Base-by-base conservation (phyloP, 2,797 vertebrate genomes). In the Hybognathus amarus region DNA sequence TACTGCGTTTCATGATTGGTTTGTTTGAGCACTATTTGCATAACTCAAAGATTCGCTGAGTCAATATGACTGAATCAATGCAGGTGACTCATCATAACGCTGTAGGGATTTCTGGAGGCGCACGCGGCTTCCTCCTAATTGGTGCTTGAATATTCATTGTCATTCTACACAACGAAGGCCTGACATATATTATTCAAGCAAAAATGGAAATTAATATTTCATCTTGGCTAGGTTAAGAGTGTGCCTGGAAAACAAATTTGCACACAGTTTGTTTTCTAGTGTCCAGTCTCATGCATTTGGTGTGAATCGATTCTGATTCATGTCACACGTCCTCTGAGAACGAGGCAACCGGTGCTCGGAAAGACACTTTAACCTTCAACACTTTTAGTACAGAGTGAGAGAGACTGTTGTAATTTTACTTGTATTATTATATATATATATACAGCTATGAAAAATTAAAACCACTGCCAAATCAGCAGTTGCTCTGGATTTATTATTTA, bases 311-410 rank as follows among this genome's bases (percentile, higher is more conserved):
- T 54, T 76, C 40, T 6, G 18, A 83, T 79, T 78, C 64, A n/a
- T 30, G 9, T 59, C 50, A 79, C 42, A 36, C 4, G 0, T 42
- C 54, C 54, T 63, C 61, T 30, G 6, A 30, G 24, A 61, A 27
- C 15, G 59, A 63, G 24, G 13, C 33, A 1, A 15, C 4, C 17
- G 12, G 30, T 15, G n/a, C 56, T 70, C 38, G 68, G 5, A 64
- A 47, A 56, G 38, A 33, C 80, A 82, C 77, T 73, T 54, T 87
- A 82, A 91, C 79, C 86, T 89, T 90, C 76, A 87, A 83, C 42
- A 78, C 56, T 47, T 56, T 68, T 84, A 78, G 85, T 84, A 74
- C 24, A 50, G 47, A 66, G 59, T n/a, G 47, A 73, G n/a, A 10
- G 17, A 56, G 54, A n/a, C 54, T 56, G 54, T 5, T n/a, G 54